phyloP scores from a whole-genome alignment of 2,888 invertebrate species.

The Pecten maximus region DNA sequence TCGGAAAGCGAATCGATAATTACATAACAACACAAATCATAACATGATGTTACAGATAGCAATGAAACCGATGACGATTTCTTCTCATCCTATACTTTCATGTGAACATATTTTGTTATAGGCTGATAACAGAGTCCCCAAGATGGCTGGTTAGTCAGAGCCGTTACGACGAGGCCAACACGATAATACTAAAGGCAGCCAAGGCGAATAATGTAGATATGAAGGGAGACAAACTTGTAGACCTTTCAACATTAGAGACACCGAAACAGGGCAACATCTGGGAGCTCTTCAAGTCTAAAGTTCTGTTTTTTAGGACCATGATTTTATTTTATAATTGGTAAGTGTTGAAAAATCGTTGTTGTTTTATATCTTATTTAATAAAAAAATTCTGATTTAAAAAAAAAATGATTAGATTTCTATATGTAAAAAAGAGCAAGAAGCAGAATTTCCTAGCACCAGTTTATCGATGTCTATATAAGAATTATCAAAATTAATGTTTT shows the following conservation, averaged over 20 bases:
- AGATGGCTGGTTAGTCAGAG: slow-evolving; percentile 94
- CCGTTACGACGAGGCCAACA: slow-evolving; percentile 87
- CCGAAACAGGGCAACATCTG: slow-evolving; percentile 59
- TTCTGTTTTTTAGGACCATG: slow-evolving; percentile 52
- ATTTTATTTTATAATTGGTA: slow-evolving; percentile 63
- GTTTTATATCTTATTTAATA: no score
- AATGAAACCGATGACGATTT: no score
- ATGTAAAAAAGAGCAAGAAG: no score
- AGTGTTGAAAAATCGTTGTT: background rate
- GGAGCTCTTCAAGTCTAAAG: slow-evolving; percentile 60
- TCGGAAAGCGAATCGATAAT: no score
- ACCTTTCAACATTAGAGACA: slow-evolving; percentile 53
- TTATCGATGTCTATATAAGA: no score
- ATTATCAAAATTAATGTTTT: no score
- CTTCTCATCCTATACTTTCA: no score
- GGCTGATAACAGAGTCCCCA: slow-evolving; percentile 94
- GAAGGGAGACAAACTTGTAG: slow-evolving; percentile 54
- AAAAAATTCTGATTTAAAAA: no score
- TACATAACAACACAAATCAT: no score
- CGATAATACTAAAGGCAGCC: slow-evolving; percentile 60
- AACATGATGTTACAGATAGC: no score
- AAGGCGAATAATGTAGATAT: slow-evolving; percentile 57
- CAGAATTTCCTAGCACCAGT: no score
- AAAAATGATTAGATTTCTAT: no score
- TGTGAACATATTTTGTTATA: slow-evolving; percentile 70